These are phyloP conservation scores for Thamnophis sirtalis DNA, from an alignment of 2,113 vertebrate species.

Conservation along the genomic window DNA sequence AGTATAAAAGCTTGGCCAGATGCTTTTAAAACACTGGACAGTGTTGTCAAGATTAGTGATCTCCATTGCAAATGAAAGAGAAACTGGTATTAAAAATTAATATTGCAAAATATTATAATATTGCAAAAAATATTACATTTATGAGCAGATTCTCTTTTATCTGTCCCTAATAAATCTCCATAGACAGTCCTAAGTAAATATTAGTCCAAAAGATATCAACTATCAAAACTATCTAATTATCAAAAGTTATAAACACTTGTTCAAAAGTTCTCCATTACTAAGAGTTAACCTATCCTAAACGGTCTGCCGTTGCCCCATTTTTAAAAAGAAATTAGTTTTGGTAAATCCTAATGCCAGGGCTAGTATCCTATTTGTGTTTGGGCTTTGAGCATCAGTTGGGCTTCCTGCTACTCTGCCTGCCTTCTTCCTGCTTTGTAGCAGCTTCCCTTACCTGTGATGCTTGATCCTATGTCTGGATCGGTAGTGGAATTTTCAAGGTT, in stretches of 20 bases:
- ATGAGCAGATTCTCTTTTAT: not conserved
- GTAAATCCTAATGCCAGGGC: not conserved
- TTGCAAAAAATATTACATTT: not conserved
- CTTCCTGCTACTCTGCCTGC: not conserved
- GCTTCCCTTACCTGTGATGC: not conserved
- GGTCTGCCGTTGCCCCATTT: not conserved
- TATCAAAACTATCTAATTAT: not conserved
- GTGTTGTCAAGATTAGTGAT: not conserved
- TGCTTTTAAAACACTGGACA: not conserved
- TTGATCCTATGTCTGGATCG: not conserved
- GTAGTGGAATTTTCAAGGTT: not conserved
- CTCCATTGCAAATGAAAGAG: not conserved
- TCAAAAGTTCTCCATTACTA: not conserved
- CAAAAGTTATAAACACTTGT: not conserved
- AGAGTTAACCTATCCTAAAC: not conserved
- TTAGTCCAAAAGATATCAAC: not conserved
- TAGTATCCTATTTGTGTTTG: not conserved
- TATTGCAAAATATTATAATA: not conserved
- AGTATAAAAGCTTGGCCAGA: not conserved
- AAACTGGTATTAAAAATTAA: not conserved
- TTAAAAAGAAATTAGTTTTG: not conserved
- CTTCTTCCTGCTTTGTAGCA: not conserved
- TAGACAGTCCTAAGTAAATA: not conserved
- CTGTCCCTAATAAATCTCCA: not conserved
- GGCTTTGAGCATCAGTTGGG: not conserved